Evolutionary conservation across 2,888 invertebrate genomes (phyloP), one percentile per base, ranked within the genome.

Genomic region (Torymus texanus): DNA sequence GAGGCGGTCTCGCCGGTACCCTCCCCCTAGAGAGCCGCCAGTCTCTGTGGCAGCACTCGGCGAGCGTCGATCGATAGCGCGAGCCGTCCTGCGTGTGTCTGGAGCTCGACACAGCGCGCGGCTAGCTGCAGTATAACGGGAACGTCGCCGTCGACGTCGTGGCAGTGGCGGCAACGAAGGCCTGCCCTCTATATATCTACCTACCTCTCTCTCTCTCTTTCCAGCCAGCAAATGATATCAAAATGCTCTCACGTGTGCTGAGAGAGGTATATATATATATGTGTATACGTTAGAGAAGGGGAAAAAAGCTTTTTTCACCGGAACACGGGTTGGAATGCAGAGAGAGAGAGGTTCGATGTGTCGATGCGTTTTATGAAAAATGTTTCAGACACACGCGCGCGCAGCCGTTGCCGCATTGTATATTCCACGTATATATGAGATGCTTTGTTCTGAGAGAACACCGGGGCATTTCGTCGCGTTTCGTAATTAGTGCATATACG

Each of bases 61-160:
- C 16, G 24, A 18, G 65, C 58, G 53, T 62, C 78, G 78, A 78
- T 78, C 78, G 78, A 74, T 68, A 74, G 61, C 68, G 56, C 51
- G 72, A 53, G 65, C 66, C 67, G 55, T 73, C 72, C 53, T 68
- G 70, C 70, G 70, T 75, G 41, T 41, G 70, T 76, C 76, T 75
- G 68, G 62, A 68, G 68, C 62, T 62, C 41, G 61, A 41, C 16
- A 29, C 51, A 12, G 53, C 56, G 12, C 29, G 50, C 18, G 21
- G 21, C 21, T 21, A 14, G 56, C 65, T 18, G 56, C 53, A 14
- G 53, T 18, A 41, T 41, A 55, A 63, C 76, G 50, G 55, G 51
- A 51, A 59, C 58, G 58, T 41, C 53, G 29, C 16, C 41, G 41
- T 65, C 63, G 41, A 41, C 41, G 41, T 65, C 50, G 21, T 0